Evolutionary conservation across 2,797 vertebrate species (phyloP).

Genomic region (Xiphorhynchus erythropygius): DNA sequence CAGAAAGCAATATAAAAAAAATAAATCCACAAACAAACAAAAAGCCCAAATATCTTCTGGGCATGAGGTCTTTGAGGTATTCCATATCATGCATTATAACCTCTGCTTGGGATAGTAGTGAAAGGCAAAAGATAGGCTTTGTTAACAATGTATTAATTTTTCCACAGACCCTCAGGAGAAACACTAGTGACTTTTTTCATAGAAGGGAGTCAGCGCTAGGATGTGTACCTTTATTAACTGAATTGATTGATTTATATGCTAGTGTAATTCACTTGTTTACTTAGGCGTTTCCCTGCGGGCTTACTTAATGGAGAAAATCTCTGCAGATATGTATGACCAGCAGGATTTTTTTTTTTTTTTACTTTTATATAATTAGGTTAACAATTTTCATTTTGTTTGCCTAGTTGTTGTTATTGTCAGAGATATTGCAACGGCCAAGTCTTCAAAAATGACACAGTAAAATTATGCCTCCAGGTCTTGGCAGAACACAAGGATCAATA

Average conservation of each 20-base stretch:
- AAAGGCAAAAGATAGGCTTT: not conserved
- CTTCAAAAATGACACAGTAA: not conserved
- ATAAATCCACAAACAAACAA: not conserved
- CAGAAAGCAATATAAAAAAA: not conserved
- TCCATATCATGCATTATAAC: not conserved
- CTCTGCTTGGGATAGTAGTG: not conserved
- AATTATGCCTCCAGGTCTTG: not conserved
- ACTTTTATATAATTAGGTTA: not conserved
- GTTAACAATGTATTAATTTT: constrained; percentile 17
- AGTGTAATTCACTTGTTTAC: not conserved
- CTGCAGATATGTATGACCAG: not conserved
- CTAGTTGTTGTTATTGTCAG: not conserved
- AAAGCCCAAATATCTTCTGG: not conserved
- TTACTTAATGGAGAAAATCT: not conserved
- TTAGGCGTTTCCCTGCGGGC: not conserved
- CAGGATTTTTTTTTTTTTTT: not conserved
- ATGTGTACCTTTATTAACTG: constrained; percentile 20
- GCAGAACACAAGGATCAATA: not conserved
- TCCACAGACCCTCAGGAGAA: constrained; percentile 21
- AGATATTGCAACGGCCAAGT: not conserved
- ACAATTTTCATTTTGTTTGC: not conserved
- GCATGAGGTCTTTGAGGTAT: not conserved
- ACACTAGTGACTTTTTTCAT: not conserved
- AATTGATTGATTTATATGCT: not conserved
- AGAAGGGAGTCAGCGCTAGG: not conserved